These are phyloP conservation scores for Drosophila bifasciata DNA, from an alignment of 1,140 invertebrate genomes.

Conservation along the genomic window DNA sequence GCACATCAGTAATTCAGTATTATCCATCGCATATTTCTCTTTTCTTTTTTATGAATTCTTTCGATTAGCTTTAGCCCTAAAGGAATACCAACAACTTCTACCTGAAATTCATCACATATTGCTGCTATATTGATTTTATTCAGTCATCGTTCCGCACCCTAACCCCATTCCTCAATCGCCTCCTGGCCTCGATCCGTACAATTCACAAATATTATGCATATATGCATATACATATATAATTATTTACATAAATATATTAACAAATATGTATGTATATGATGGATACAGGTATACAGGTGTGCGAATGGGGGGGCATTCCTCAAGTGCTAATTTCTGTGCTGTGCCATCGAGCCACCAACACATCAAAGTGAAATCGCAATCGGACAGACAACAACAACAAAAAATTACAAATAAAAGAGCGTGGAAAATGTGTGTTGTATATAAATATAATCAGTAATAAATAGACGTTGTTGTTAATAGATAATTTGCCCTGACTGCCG, in stretches of 20 bases:
- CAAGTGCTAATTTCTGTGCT: constrained; percentile 74
- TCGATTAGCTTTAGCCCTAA: neutral
- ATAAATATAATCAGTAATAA: constrained; percentile 53
- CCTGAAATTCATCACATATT: constrained; percentile 34
- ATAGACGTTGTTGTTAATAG: constrained; percentile 61
- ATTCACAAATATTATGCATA: constrained; percentile 40
- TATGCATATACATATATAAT: constrained; percentile 12
- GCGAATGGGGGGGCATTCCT: constrained; percentile 29
- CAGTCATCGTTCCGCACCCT: constrained; percentile 63
- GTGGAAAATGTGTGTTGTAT: constrained; percentile 10
- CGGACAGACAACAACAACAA: constrained; percentile 21
- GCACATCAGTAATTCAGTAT: no score
- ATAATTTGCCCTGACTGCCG: constrained; percentile 66
- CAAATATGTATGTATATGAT: neutral
- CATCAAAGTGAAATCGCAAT: constrained; percentile 74
- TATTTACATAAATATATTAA: constrained; percentile 16
- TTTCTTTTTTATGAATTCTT: neutral
- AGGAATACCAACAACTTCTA: constrained; percentile 6
- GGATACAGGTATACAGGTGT: no score
- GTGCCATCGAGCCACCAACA: constrained; percentile 6
- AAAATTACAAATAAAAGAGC: no score
- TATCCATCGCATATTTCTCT: no score
- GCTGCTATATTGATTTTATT: constrained; percentile 45
- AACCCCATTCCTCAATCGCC: constrained; percentile 64
- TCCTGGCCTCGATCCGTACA: constrained; percentile 17